Base-by-base conservation (phyloP, 2,888 invertebrate genomes). In the Platycnemis pennipes region DNA sequence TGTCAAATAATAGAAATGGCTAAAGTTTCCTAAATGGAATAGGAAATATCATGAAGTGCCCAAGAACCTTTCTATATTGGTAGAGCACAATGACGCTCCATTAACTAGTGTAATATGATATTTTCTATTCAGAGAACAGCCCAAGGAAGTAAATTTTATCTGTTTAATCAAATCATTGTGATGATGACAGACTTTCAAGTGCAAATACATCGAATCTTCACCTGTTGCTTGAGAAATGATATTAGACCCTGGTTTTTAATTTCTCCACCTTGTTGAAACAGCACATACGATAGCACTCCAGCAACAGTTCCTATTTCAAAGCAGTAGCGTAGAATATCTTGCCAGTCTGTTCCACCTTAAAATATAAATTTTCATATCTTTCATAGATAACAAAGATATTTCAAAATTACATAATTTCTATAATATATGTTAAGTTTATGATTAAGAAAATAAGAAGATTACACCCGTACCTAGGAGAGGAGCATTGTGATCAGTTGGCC, bases 221-320 rank as follows among this genome's bases (percentile, higher is more conserved):
- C 99, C 97, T 99, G 97, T 96, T 99, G 99, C 96, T 98, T 98
- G 94, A 99, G 97, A 97, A 99, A 99, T 0, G 98, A 98, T 94
- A 98, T 97, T 22, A 99, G 96, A 7, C 99, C 99, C 96, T 99
- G 99, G 96, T 99, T 99, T 96, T 98, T 98, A 94, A 99, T 98
- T 97, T 99, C 99, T 95, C 99, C 98, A 0, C 99, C 98, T 96
- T 99, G 99, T 96, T 99, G 99, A 95, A 99, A 97, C 94, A 99
- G 97, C 8, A 99, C 98, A 96, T 99, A 99, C 96, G 98, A 98
- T 5, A 99, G 96, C 13, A 99, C 99, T 31, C 99, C 99, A 4
- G 98, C 96, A 94, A 99, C 97, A 0, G 99, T 99, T 7, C 98
- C 98, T 94, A 98, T 97, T 97, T 99, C 99, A 95, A 98, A 98